Evolutionary conservation across 2,797 vertebrate genomes (phyloP).

Genomic region (Coendou prehensilis): DNA sequence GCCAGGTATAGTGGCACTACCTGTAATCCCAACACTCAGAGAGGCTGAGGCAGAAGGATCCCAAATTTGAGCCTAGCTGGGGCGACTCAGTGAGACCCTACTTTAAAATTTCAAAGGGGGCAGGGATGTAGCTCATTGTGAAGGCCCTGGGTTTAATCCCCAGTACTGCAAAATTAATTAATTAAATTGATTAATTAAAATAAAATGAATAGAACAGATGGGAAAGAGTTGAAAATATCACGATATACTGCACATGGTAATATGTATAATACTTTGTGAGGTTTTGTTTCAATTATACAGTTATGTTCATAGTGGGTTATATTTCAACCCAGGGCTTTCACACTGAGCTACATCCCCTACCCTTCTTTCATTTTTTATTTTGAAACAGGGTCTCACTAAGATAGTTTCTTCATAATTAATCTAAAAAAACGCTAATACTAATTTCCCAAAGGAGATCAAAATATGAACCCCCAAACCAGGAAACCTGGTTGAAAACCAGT

Average conservation of each 20-base stretch:
- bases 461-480: conserved; percentile 20
- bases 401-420: conserved; percentile 29
- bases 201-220: neutral
- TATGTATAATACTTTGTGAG: conserved; percentile 14
- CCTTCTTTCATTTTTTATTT: neutral
- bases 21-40: neutral
- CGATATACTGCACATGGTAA: neutral
- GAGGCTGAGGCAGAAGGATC: neutral
- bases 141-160: neutral
- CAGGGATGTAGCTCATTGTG: neutral
- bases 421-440: conserved; percentile 51
- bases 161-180: neutral
- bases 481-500: conserved; percentile 45
- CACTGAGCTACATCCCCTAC: neutral
- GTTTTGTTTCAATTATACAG: conserved; percentile 55
- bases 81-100: neutral
- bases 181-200: neutral
- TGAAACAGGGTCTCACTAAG: neutral
- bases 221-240: conserved; percentile 47
- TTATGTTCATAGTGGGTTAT: conserved; percentile 16
- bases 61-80: neutral
- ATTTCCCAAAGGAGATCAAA: conserved; percentile 53
- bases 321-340: neutral
- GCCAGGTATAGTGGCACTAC: neutral
- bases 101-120: neutral